Evolutionary conservation across 2,113 vertebrate species (phyloP), one percentile per base, ranked within the genome.

Genomic region (Smithornis capensis): DNA sequence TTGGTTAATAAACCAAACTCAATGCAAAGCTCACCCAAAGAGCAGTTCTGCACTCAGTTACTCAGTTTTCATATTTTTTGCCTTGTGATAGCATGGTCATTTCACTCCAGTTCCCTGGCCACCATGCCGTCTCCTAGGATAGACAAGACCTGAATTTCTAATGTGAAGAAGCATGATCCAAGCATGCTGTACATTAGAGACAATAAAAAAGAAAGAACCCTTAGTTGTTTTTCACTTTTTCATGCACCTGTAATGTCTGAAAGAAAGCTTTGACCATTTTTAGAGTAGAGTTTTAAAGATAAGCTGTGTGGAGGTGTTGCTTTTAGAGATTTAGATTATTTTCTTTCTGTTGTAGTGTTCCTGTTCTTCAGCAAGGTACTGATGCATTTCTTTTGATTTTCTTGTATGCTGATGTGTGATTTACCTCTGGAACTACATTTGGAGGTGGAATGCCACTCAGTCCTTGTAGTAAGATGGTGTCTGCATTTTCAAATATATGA

Each of bases 321-420:
- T 75, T 87, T 87, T 75, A 49, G 47, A 49, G 29, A 40, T 13
- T 83, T 69, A 63, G 18, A 10, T 69, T 27, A 3, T 73, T 71
- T 80, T 42, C 15, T 65, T 69, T 56, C 29, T 37, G 76, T 71
- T 24, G 15, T 56, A 60, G 14, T 15, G 19, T 67, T 82, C 5
- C 6, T 79, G 7, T 56, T 89, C 93, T 73, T 95, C 49, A 93
- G 33, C 94, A 83, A 83, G 33, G 37, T 76, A 7, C 76, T 95
- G 49, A 84, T 93, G 57, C n/a, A 70, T 91, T 94, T 95, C 21
- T 96, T 97, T 94, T 93, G 45, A 73, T 96, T 97, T 97, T 89
- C 69, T 92, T 91, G 19, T 9, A 37, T 67, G 35, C 50, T 91
- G 55, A 19, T 93, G 35, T 90, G 52, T 83, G 86, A 62, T 96